Percentiles rank a stretch among this genome's conserved stretches.
phyloP scores from a whole-genome alignment of 2,888 invertebrate species.

The Rhimphoctona megacephalus region DNA sequence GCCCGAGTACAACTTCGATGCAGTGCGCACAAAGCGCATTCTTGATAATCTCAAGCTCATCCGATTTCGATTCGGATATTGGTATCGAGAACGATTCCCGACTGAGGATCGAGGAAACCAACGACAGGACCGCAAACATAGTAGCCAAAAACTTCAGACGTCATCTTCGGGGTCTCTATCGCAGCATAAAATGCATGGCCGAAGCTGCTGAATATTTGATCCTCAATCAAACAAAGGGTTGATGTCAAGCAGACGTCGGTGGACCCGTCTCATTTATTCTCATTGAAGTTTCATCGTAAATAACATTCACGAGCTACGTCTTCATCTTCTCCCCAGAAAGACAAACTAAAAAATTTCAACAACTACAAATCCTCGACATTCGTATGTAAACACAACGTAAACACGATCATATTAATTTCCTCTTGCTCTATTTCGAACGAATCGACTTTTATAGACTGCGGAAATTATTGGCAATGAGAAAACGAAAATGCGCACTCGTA shows the following conservation, averaged over 20 bases:
- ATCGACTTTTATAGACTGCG: not conserved
- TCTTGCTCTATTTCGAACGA: not conserved
- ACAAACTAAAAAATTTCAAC: not conserved
- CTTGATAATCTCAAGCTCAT: conserved; percentile 81
- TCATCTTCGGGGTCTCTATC: conserved; percentile 93
- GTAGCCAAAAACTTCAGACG: conserved; percentile 93
- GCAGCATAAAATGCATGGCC: conserved; percentile 94
- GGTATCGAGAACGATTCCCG: conserved; percentile 92
- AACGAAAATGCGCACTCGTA: not conserved
- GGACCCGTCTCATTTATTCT: conserved; percentile 84
- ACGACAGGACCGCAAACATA: conserved; percentile 86
- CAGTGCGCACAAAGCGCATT: conserved; percentile 85
- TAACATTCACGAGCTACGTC: conserved; percentile 63
- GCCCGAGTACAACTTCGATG: conserved; percentile 91
- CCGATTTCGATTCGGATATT: conserved; percentile 92
- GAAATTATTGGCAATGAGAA: not conserved
- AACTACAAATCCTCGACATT: not conserved
- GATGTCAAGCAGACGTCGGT: conserved; percentile 96
- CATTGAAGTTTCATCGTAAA: conserved; percentile 31
- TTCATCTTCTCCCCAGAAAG: conserved; percentile 23
- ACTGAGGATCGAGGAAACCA: conserved; percentile 89
- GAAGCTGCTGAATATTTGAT: conserved; percentile 95
- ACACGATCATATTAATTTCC: not conserved
- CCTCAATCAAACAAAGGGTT: too few species aligned
- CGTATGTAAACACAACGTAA: not conserved